Base-by-base conservation (phyloP, 2,797 vertebrate genomes). In the Gymnopithys bicolor region DNA sequence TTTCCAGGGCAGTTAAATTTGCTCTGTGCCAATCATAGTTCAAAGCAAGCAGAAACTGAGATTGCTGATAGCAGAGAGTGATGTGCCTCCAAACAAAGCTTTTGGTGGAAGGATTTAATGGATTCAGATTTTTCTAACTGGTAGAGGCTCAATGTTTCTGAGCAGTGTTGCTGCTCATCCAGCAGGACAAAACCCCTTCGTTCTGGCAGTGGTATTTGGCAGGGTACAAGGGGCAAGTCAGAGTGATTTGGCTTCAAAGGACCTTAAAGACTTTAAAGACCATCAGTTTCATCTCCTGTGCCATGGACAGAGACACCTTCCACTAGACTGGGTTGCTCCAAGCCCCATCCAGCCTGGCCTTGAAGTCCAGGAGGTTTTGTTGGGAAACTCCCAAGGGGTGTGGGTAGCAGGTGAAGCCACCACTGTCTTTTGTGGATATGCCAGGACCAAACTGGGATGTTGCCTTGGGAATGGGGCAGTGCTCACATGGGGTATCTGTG, bases 1-100 rank as follows among this genome's bases (percentile, higher is more conserved):
- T 58, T 85, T 66, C 46, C 79, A 76, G 3, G 2, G 21, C 39
- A 68, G 19, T 28, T 63, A 16, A 48, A 69, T 16, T 67, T 84
- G 13, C 19, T 74, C 19, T 39, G 30, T 51, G 64, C 14, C 76
- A 86, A 7, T 16, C 56, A 35, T 0, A 23, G 68, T 3, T 27
- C 64, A 59, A 35, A 95, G 16, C 19, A 27, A 69, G 43, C 13
- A 71, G 75, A 77, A 77, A 43, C 33, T 11, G 21, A 77, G 45
- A 21, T 16, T 1, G 0, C 11, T 0, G 0, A 23, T 3, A 27
- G 45, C 45, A 67, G 21, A 63, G 37, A 22, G 15, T 30, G 30
- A 48, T 15, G 6, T 10, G 15, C 28, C n/a, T 35, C 46, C 73
- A 53, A n/a, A 30, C 23, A 23, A 69, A 69, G 32, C 30, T 58